These are phyloP conservation scores for Shargacucullia verbasci DNA, from an alignment of 2,888 invertebrate genomes.

Conservation along the genomic window DNA sequence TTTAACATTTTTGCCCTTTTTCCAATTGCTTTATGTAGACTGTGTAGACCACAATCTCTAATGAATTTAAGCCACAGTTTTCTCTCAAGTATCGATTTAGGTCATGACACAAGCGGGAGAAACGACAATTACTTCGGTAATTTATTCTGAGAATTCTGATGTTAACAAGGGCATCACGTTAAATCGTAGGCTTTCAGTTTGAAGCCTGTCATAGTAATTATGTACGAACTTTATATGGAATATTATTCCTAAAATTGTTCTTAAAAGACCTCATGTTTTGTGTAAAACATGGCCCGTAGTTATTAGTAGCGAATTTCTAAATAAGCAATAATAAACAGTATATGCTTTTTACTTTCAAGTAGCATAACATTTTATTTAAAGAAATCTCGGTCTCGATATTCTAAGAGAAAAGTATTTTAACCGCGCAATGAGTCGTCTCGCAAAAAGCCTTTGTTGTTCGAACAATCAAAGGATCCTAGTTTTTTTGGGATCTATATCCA, in stretches of 20 bases:
- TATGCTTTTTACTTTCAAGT: not conserved
- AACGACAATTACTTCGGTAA: constrained; percentile 20
- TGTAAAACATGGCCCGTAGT: too few relatives aligned
- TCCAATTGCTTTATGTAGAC: constrained; percentile 38
- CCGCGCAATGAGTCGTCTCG: constrained; percentile 24
- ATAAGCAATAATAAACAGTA: too few relatives aligned
- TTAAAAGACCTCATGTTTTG: too few relatives aligned
- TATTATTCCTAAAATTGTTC: too few relatives aligned
- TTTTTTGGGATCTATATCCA: constrained; percentile 38
- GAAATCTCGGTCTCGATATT: not conserved
- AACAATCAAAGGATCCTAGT: constrained; percentile 36
- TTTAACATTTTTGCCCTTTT: constrained; percentile 43
- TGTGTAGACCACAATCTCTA: constrained; percentile 42
- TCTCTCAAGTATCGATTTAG: constrained; percentile 25
- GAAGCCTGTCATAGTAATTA: too few relatives aligned
- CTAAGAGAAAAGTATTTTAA: constrained; percentile 23
- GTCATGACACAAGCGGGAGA: constrained; percentile 8
- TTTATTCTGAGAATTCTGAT: constrained; percentile 19
- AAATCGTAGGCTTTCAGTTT: not conserved
- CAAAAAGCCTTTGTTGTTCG: constrained; percentile 40
- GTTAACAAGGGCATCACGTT: not conserved
- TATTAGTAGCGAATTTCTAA: too few relatives aligned
- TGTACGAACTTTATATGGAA: too few relatives aligned
- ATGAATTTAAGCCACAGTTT: constrained; percentile 40
- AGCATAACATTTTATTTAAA: not conserved